Evolutionary conservation across 2,888 invertebrate genomes (phyloP).

Genomic region (Sphaerophoria rueppellii): DNA sequence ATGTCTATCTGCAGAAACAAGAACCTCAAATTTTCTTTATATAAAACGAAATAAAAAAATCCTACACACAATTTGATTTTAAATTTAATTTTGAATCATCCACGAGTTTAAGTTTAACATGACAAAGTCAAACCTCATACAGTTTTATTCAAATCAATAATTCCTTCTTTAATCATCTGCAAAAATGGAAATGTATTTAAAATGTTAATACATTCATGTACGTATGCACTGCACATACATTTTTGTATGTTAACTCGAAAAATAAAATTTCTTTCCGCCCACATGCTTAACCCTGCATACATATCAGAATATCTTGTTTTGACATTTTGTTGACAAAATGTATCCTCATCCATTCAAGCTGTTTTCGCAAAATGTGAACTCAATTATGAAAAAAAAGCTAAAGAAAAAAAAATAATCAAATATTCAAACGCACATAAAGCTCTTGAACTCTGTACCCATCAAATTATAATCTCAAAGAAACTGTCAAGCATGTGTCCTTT

Average conservation of each 20-base stretch:
- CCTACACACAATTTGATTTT: too few species aligned
- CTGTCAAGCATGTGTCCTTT: conserved; percentile 16
- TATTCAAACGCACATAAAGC: background rate
- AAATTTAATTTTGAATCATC: too few species aligned
- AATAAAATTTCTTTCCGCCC: background rate
- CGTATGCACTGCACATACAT: too few species aligned
- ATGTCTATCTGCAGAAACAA: too few species aligned
- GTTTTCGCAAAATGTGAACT: background rate
- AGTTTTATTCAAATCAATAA: too few species aligned
- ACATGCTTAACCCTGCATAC: background rate
- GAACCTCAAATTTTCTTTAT: too few species aligned
- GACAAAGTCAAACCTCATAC: too few species aligned
- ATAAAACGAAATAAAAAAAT: too few species aligned
- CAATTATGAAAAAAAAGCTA: background rate
- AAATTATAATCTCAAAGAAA: conserved; percentile 5
- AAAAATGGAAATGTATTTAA: too few species aligned
- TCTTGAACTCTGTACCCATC: background rate
- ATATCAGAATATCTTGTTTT: conserved; percentile 9
- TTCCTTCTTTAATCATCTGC: too few species aligned
- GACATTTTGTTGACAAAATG: conserved; percentile 27
- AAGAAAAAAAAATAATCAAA: background rate
- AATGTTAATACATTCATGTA: too few species aligned
- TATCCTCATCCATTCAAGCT: background rate
- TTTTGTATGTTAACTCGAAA: background rate
- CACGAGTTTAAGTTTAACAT: too few species aligned